A percentile compares a stretch with the other conserved stretches of the same genome.
Evolutionary conservation across 1,140 invertebrate species (phyloP).

Genomic region (Augochlora pura): DNA sequence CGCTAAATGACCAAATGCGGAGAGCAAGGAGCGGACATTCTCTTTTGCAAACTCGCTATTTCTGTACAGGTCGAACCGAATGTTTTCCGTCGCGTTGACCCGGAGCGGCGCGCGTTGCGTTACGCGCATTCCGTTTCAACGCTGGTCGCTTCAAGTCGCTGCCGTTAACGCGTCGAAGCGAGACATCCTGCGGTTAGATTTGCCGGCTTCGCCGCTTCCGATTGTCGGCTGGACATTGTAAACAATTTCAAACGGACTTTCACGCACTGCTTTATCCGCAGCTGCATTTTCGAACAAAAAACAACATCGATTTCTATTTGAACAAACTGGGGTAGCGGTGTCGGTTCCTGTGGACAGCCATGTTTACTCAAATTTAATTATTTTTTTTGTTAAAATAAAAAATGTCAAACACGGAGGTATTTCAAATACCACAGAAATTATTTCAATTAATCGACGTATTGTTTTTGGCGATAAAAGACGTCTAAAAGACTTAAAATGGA

Average conservation of each 20-base stretch:
- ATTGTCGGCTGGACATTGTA: background rate
- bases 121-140: slow-evolving; percentile 27
- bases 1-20: background rate
- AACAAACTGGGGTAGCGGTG: background rate
- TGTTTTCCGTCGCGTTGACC: slow-evolving; percentile 24
- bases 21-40: background rate
- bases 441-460: no score
- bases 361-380: no score
- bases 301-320: background rate
- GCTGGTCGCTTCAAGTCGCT: background rate
- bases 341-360: no score
- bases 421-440: no score
- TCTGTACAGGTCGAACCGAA: background rate
- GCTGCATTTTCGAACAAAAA: background rate
- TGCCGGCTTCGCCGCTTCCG: background rate
- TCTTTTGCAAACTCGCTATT: background rate
- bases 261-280: no score
- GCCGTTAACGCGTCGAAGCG: background rate
- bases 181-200: slow-evolving; percentile 27
- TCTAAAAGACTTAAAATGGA: no score
- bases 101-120: background rate
- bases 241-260: background rate
- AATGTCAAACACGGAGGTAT: no score
- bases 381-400: no score
- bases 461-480: no score